A percentile compares a stretch with the other conserved stretches of the same genome.
phyloP scores from a whole-genome alignment of 2,888 invertebrate species.

The Limnephilus auricula region DNA sequence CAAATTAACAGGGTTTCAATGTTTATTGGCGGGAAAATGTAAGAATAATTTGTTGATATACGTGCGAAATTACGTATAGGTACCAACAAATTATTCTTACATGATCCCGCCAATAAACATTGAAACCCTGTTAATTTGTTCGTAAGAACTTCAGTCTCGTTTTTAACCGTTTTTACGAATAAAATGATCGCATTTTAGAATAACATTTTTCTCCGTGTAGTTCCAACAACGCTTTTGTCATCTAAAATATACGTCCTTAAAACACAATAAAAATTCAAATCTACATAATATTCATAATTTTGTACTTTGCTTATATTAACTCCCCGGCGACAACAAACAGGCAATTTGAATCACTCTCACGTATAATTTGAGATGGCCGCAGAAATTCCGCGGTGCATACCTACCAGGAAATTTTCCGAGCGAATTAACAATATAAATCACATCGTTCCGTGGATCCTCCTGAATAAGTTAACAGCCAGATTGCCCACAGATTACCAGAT shows the following conservation, averaged over 20 bases:
- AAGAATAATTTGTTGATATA: too few relatives aligned
- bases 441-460: neutral
- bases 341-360: constrained; percentile 6
- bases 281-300: neutral
- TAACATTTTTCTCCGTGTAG: too few relatives aligned
- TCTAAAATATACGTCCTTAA: neutral
- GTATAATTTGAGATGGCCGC: neutral
- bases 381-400: neutral
- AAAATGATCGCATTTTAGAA: too few relatives aligned
- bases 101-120: too few relatives aligned
- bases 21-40: too few relatives aligned
- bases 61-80: too few relatives aligned
- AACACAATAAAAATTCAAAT: neutral
- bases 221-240: neutral
- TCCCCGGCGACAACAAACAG: neutral
- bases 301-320: neutral
- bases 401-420: neutral
- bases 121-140: too few relatives aligned
- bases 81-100: too few relatives aligned
- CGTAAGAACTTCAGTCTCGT: too few relatives aligned
- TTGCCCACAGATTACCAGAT: neutral
- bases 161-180: too few relatives aligned
- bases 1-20: too few relatives aligned
- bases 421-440: constrained; percentile 1
- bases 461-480: neutral